A percentile compares a stretch with the other conserved stretches of the same genome.
These are phyloP conservation scores for Tiliacea citrago DNA, from an alignment of 2,888 invertebrate species.

Conservation along the genomic window DNA sequence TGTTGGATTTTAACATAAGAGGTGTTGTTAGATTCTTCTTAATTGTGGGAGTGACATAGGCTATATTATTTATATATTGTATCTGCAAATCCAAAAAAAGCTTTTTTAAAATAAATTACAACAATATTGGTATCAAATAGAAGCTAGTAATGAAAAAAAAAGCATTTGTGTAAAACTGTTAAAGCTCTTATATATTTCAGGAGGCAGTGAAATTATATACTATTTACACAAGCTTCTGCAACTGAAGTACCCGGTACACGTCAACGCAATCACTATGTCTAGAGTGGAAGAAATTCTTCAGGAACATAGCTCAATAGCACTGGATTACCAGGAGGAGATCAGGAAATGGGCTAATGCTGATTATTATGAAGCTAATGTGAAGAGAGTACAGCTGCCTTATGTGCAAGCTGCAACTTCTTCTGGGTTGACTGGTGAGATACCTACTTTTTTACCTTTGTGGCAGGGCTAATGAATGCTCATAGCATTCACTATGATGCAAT, in stretches of 20 bases:
- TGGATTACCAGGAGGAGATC: slow-evolving; percentile 95
- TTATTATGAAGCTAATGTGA: slow-evolving; percentile 95
- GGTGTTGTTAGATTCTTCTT: too few relatives aligned
- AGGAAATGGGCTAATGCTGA: slow-evolving; percentile 95
- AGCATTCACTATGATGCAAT: not conserved
- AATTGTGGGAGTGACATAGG: too few relatives aligned
- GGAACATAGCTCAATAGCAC: slow-evolving; percentile 94
- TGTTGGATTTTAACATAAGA: too few relatives aligned
- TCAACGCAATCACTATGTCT: slow-evolving; percentile 96
- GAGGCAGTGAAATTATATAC: slow-evolving; percentile 95
- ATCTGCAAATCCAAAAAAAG: too few relatives aligned
- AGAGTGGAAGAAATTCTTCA: slow-evolving; percentile 97
- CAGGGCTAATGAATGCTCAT: too few relatives aligned
- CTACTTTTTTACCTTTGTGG: not conserved
- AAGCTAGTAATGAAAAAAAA: too few relatives aligned
- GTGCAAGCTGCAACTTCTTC: slow-evolving; percentile 91
- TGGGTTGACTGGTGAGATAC: slow-evolving; percentile 90
- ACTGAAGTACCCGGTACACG: slow-evolving; percentile 97
- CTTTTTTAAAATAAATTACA: too few relatives aligned
- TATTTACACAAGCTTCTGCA: slow-evolving; percentile 97
- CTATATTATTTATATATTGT: too few relatives aligned
- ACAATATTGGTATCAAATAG: too few relatives aligned
- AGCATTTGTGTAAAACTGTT: not conserved
- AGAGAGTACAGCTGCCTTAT: slow-evolving; percentile 96
- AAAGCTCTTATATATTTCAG: slow-evolving; percentile 71